These are phyloP conservation scores for Globodera ellingtonae DNA, from an alignment of 1,140 invertebrate species.

Conservation along the genomic window DNA sequence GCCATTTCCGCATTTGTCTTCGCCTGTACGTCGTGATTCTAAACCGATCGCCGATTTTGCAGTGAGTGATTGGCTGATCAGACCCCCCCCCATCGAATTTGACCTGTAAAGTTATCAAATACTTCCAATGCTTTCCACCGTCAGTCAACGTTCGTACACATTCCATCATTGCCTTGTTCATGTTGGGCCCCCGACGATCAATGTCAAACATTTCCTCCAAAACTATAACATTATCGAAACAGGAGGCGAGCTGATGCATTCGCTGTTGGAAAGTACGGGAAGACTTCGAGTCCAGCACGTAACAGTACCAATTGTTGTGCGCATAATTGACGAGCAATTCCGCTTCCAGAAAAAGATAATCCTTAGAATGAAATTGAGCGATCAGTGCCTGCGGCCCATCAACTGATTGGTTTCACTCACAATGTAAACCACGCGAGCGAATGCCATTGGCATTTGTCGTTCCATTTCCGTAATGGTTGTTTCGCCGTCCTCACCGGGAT, in stretches of 20 bases:
- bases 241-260: slow-evolving; percentile 34
- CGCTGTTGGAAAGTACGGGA: slow-evolving; percentile 31
- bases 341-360: slow-evolving; percentile 46
- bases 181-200: slow-evolving; percentile 36
- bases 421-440: background rate
- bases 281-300: slow-evolving; percentile 39
- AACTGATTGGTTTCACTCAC: background rate
- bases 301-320: slow-evolving; percentile 48
- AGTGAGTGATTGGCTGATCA: background rate
- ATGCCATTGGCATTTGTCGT: slow-evolving; percentile 1
- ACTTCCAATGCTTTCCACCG: slow-evolving; percentile 32
- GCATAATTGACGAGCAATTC: slow-evolving; percentile 40
- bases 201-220: slow-evolving; percentile 29
- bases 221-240: slow-evolving; percentile 42
- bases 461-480: background rate
- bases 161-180: slow-evolving; percentile 31
- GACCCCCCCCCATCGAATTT: background rate
- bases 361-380: slow-evolving; percentile 11
- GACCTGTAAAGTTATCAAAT: slow-evolving; percentile 37
- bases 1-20: slow-evolving; percentile 39
- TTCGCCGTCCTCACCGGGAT: background rate
- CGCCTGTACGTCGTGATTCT: slow-evolving; percentile 31
- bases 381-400: background rate
- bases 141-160: slow-evolving; percentile 33
- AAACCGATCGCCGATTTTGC: background rate